Evolutionary conservation across 2,113 vertebrate genomes (phyloP).

Genomic region (Pycnonotus jocosus): DNA sequence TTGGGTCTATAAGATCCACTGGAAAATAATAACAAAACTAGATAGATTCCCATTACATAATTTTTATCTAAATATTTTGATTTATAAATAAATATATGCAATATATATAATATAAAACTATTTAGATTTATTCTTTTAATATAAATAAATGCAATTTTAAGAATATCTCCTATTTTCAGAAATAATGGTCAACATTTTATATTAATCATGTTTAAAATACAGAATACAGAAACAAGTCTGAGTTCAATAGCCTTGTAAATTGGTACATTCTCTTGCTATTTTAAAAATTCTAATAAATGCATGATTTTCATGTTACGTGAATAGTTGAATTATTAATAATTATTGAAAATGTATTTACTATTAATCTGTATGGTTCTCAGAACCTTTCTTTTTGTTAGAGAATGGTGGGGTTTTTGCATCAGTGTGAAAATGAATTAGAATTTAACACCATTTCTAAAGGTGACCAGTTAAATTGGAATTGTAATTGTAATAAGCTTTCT

Average conservation of each 20-base stretch:
- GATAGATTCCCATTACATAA: background rate
- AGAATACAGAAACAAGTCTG: background rate
- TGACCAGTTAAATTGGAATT: conserved; percentile 9
- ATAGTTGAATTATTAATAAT: background rate
- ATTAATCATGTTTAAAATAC: background rate
- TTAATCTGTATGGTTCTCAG: background rate
- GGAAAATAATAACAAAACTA: background rate
- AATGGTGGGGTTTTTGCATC: background rate
- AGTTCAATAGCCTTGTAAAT: background rate
- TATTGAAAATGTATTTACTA: background rate
- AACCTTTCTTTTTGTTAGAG: background rate
- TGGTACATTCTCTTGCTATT: background rate
- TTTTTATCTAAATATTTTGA: background rate
- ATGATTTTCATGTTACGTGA: background rate
- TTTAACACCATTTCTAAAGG: background rate
- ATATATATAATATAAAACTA: background rate
- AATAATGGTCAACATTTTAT: background rate
- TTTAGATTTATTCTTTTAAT: background rate
- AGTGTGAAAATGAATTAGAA: background rate
- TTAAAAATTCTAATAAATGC: background rate
- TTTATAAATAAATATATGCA: background rate
- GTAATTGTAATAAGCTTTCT: conserved; percentile 15
- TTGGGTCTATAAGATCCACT: background rate
- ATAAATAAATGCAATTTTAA: background rate
- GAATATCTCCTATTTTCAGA: background rate